Conservation (phyloP, 2,113 vertebrate genomes). For the Canis aureus region DNA sequence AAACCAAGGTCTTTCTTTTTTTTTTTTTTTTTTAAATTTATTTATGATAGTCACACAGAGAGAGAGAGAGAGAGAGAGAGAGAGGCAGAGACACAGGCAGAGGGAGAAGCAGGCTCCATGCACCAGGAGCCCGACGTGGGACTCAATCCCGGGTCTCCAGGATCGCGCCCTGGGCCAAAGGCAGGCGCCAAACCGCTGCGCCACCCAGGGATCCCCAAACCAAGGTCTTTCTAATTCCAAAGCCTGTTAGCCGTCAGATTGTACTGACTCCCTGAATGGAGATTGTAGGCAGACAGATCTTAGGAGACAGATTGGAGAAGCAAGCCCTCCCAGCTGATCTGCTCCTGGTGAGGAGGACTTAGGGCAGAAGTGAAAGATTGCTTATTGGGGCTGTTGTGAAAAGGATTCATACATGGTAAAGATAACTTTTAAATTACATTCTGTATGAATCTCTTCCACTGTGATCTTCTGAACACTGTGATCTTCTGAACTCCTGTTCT, state of each 20-base stretch:
- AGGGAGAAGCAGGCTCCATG: too few relatives aligned
- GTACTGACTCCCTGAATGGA: background rate
- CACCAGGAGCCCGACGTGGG: too few relatives aligned
- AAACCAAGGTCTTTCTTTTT: background rate
- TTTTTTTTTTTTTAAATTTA: too few relatives aligned
- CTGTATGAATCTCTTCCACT: background rate
- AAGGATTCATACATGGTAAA: background rate
- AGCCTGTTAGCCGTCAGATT: background rate
- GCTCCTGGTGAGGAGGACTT: background rate
- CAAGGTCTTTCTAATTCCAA: background rate
- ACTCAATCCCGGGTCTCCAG: too few relatives aligned
- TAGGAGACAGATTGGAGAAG: background rate
- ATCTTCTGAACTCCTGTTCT: background rate
- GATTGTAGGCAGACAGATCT: constrained; percentile 5
- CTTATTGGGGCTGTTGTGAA: background rate
- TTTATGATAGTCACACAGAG: too few relatives aligned
- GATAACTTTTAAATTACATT: constrained; percentile 7
- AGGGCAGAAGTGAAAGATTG: constrained; percentile 42
- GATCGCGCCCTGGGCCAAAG: too few relatives aligned
- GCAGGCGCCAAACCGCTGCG: too few relatives aligned
- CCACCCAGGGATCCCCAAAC: background rate
- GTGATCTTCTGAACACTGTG: background rate
- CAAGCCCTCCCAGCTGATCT: background rate
- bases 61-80: too few relatives aligned
- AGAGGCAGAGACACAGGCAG: too few relatives aligned